phyloP scores from a whole-genome alignment of 2,113 vertebrate genomes.

The Corynorhinus townsendii region DNA sequence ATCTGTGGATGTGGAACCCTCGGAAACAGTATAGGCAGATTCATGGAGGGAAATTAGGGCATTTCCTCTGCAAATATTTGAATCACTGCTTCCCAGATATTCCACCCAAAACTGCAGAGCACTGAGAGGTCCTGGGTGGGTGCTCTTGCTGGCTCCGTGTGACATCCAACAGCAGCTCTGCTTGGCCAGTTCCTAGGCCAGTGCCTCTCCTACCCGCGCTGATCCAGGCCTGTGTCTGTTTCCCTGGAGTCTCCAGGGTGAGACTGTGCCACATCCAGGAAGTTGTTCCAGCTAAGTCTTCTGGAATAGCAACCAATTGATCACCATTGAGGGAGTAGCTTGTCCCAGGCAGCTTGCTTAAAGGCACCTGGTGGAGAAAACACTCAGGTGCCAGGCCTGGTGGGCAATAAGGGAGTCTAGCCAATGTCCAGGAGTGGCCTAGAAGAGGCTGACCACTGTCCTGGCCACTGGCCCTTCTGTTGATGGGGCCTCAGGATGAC shows the following conservation, averaged over 20 bases:
- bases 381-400: neutral
- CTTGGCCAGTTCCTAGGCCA: neutral
- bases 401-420: neutral
- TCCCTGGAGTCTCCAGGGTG: neutral
- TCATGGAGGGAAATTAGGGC: neutral
- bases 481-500: neutral
- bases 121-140: neutral
- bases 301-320: conserved; percentile 2
- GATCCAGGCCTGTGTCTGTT: neutral
- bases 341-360: neutral
- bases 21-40: neutral
- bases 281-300: neutral
- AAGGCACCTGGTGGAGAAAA: neutral
- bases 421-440: neutral
- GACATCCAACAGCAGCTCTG: neutral
- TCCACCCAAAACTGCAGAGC: neutral
- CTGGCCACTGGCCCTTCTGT: neutral
- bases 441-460: neutral
- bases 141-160: neutral
- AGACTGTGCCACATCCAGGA: neutral
- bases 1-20: neutral
- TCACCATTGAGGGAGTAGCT: neutral
- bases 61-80: neutral
- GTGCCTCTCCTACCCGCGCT: neutral
- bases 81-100: neutral